Evolutionary conservation across 2,888 invertebrate species (phyloP).

Genomic region (Acheta domesticus): DNA sequence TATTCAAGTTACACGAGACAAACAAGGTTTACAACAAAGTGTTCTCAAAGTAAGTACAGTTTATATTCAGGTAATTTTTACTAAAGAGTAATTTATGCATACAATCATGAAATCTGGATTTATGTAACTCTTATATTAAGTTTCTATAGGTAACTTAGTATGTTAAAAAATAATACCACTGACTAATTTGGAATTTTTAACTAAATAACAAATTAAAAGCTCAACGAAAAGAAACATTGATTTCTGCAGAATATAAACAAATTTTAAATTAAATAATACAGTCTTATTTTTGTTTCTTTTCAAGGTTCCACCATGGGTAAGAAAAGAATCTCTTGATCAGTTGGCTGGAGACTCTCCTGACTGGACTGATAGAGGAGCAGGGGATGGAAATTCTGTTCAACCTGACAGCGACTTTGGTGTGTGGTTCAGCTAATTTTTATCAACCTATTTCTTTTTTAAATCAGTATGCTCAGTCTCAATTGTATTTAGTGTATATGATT

Average conservation of each 20-base stretch:
- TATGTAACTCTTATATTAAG: too few relatives aligned
- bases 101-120: background rate
- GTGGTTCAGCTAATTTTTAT: conserved; percentile 32
- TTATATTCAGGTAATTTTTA: too few relatives aligned
- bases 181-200: too few relatives aligned
- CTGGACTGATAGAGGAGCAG: conserved; percentile 72
- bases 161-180: too few relatives aligned
- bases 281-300: background rate
- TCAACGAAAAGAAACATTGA: too few relatives aligned
- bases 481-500: background rate
- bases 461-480: background rate
- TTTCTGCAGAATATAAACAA: too few relatives aligned
- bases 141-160: too few relatives aligned
- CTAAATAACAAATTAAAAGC: too few relatives aligned
- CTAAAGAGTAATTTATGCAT: background rate
- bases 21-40: conserved; percentile 84
- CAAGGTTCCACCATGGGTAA: conserved; percentile 72
- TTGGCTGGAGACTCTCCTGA: conserved; percentile 52
- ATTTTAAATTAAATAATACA: too few relatives aligned
- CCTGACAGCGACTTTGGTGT: conserved; percentile 81
- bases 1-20: conserved; percentile 83
- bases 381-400: conserved; percentile 81
- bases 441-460: conserved; percentile 26
- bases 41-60: conserved; percentile 54
- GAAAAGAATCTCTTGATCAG: conserved; percentile 58